Evolutionary conservation across 2,113 vertebrate genomes (phyloP), one percentile per base, ranked within the genome.

Genomic region (Electrona antarctica): DNA sequence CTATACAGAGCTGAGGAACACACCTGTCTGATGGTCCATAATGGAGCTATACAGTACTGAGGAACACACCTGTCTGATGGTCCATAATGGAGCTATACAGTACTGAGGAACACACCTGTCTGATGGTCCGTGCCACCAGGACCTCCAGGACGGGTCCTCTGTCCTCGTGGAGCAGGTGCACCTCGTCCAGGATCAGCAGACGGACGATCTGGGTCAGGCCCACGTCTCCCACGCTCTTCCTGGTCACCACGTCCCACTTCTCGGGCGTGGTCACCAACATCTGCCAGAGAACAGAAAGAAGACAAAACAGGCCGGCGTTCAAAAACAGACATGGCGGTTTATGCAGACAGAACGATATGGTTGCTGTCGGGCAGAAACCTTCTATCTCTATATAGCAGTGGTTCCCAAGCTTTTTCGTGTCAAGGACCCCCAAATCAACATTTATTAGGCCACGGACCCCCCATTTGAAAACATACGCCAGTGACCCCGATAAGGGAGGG

Each of bases 231-330:
- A 99, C 98, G 68, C 97, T 98, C 88, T 99, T 99, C 81, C 98
- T 95, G 64, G 98, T 99, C 52, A 99, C 97, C 10, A 99, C 97
- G 45, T 99, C 98, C 98, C 98, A 99, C 81, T 99, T 99, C 88
- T 99, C 98, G 13, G 98, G 98, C 49, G 98, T 99, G 12, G 98
- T 99, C 80, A 99, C 98, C 87, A 99, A 88, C 97, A 98, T 99
- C 97, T 99, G 65, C 57, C 75, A 46, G 15, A 59, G 13, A 41
- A 75, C 5, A 69, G 48, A 55, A 64, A 1, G 77, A 6, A 52
- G 8, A 33, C n/a, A 52, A 21, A 21, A 21, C 21, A 21, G 21
- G 21, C 21, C 21, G 21, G 21, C 21, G 21, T 21, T 21, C 21
- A 21, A 21, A 21, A 21, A 21, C 21, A 21, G 21, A 21, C 21